Conservation (phyloP, 2,113 vertebrate species). For the Oostethus manadensis region DNA sequence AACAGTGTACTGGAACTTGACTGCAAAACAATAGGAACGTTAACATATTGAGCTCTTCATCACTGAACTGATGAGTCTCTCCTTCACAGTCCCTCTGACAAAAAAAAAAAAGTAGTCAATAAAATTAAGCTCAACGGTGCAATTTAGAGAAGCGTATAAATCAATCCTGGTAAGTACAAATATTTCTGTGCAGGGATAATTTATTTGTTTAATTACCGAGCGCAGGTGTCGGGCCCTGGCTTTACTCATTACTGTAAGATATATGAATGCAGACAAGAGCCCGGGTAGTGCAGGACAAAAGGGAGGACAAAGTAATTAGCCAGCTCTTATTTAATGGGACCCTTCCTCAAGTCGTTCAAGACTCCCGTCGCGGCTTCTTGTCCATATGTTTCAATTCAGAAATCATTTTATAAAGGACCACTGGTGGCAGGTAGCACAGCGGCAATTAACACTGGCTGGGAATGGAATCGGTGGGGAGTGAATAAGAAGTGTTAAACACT, state of each 20-base stretch:
- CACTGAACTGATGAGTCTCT: conserved; percentile 54
- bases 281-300: conserved; percentile 68
- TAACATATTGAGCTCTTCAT: conserved; percentile 39
- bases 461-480: conserved; percentile 49
- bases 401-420: conserved; percentile 65
- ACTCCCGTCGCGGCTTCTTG: conserved; percentile 46
- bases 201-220: conserved; percentile 79
- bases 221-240: conserved; percentile 72
- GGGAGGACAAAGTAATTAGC: conserved; percentile 77
- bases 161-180: conserved; percentile 71
- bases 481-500: conserved; percentile 63
- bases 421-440: conserved; percentile 60
- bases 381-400: conserved; percentile 67
- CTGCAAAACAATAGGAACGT: conserved; percentile 45
- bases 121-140: conserved; percentile 71
- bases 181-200: conserved; percentile 74
- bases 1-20: conserved; percentile 22
- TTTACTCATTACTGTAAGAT: conserved; percentile 77
- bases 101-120: conserved; percentile 32
- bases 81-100: conserved; percentile 35
- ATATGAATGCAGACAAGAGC: conserved; percentile 67
- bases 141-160: conserved; percentile 72
- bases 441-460: conserved; percentile 50
- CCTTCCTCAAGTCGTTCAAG: conserved; percentile 57
- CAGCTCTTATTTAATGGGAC: conserved; percentile 73